phyloP scores from a whole-genome alignment of 2,113 vertebrate species.

The Xiphophorus couchianus region DNA sequence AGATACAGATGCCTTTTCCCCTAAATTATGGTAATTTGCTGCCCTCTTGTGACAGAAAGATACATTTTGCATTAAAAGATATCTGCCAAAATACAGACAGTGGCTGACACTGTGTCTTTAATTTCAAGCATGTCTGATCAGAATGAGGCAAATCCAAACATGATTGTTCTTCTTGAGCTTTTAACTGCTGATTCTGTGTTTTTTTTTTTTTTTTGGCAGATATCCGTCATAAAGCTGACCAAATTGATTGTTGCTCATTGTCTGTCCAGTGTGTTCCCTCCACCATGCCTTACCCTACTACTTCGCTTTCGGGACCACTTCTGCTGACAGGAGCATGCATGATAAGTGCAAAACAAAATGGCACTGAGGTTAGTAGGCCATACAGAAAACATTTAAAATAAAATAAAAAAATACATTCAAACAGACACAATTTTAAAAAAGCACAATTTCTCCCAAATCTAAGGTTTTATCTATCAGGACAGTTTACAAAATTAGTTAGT shows the following conservation, averaged over 20 bases:
- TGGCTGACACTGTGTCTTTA: background rate
- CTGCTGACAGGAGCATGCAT: slow-evolving; percentile 68
- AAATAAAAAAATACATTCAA: background rate
- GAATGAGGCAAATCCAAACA: background rate
- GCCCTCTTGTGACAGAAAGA: slow-evolving; percentile 57
- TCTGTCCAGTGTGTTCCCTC: slow-evolving; percentile 18
- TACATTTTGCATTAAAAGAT: background rate
- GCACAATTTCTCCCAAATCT: background rate
- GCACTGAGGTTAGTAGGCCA: slow-evolving; percentile 61
- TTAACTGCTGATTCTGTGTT: background rate
- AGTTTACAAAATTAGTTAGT: background rate
- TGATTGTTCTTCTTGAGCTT: background rate
- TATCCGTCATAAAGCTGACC: background rate
- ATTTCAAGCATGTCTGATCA: background rate
- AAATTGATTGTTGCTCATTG: background rate
- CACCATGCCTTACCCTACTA: slow-evolving; percentile 71
- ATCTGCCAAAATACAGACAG: slow-evolving; percentile 4
- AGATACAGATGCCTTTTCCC: background rate
- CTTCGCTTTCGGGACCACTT: slow-evolving; percentile 72
- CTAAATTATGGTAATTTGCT: slow-evolving; percentile 34
- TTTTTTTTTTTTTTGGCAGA: slow-evolving; percentile 7
- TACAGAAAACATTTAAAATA: background rate
- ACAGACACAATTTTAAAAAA: background rate
- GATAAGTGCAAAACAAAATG: slow-evolving; percentile 67
- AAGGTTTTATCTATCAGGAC: background rate